Evolutionary conservation across 2,113 vertebrate species (phyloP).

Genomic region (Cavia aperea): DNA sequence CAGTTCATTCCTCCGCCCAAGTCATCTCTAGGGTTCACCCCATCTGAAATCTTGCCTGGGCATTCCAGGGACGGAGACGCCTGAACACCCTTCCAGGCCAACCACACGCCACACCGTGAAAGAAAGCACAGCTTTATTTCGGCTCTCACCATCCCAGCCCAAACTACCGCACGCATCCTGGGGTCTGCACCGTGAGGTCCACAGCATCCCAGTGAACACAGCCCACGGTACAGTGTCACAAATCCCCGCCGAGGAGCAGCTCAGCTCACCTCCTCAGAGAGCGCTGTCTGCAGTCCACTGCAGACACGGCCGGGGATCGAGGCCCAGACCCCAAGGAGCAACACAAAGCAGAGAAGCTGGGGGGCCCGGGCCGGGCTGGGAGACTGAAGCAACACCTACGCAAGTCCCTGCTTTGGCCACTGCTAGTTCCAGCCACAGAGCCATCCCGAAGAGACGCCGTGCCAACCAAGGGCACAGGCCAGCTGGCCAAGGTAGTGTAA

Average conservation of each 20-base stretch:
- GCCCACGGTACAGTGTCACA: background rate
- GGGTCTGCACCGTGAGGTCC: background rate
- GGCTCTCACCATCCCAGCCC: background rate
- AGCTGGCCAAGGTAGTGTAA: slow-evolving; percentile 37
- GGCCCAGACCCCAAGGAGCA: background rate
- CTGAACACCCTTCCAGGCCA: background rate
- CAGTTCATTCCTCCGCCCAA: background rate
- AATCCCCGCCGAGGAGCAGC: background rate
- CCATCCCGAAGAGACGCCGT: background rate
- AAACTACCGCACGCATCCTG: background rate
- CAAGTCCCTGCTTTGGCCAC: background rate
- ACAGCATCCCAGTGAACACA: background rate
- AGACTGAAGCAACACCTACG: background rate
- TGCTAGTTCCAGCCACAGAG: background rate
- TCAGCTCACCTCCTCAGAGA: background rate
- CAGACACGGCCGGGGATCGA: background rate
- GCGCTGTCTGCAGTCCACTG: background rate
- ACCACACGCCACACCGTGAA: background rate
- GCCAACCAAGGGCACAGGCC: background rate
- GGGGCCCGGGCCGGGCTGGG: background rate
- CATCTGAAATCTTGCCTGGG: background rate
- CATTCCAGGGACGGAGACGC: background rate
- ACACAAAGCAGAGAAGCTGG: background rate
- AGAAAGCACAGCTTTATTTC: slow-evolving; percentile 49
- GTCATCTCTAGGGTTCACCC: background rate